Evolutionary conservation across 2,113 vertebrate species (phyloP).

Genomic region (Xiphorhynchus elegans): DNA sequence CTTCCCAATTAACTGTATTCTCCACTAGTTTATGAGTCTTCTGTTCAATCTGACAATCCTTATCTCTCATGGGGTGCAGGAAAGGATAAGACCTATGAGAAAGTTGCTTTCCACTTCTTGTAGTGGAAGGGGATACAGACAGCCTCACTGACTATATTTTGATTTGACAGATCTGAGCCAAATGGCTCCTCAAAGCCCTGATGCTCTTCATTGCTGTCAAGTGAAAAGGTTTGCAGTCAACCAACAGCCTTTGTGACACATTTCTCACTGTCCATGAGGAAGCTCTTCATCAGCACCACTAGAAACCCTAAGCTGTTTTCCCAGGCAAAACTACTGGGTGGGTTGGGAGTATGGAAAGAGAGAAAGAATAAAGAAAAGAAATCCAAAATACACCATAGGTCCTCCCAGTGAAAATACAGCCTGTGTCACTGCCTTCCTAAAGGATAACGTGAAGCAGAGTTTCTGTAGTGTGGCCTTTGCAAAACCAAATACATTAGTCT

Average conservation of each 20-base stretch:
- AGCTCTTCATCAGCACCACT: background rate
- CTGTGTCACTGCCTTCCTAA: background rate
- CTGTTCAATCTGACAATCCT: constrained; percentile 63
- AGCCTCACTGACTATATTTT: background rate
- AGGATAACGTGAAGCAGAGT: background rate
- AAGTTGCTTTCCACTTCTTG: background rate
- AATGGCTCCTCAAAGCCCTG: background rate
- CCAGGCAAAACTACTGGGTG: background rate
- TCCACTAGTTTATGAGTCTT: constrained; percentile 59
- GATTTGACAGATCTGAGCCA: constrained; percentile 32
- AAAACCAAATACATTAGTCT: background rate
- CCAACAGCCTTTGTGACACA: background rate
- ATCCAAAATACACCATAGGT: background rate
- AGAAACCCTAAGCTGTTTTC: background rate
- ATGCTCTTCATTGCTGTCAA: background rate
- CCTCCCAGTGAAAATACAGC: background rate
- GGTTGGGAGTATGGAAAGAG: background rate
- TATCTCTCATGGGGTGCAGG: constrained; percentile 11
- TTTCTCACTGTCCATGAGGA: background rate
- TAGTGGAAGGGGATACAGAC: background rate
- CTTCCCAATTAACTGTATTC: constrained; percentile 71
- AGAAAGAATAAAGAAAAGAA: too few species aligned
- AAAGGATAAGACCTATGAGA: background rate
- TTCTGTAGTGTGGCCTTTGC: background rate
- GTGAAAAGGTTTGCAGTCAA: background rate